Evolutionary conservation across 2,797 vertebrate species (phyloP).

Genomic region (Acridotheres tristis): DNA sequence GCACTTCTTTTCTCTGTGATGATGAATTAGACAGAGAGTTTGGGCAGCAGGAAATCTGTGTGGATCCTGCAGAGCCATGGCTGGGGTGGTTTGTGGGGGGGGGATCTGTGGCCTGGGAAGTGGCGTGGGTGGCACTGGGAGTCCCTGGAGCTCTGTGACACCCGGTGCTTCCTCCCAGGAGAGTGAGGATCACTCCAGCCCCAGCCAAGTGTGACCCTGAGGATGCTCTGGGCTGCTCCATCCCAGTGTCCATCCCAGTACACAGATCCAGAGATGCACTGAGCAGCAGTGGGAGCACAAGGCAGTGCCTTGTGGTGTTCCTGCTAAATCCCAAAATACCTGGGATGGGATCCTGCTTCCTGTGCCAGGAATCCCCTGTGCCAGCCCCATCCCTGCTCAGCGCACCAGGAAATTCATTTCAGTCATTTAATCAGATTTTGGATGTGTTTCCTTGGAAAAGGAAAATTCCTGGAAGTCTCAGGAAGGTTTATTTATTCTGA

Average conservation of each 20-base stretch:
- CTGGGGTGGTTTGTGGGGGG: not conserved
- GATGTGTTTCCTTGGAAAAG: not conserved
- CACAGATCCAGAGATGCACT: accelerated
- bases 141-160: not conserved
- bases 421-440: not conserved
- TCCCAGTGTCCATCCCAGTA: not conserved
- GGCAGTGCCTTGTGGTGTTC: not conserved
- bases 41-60: not conserved
- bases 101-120: not conserved
- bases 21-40: not conserved
- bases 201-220: not conserved
- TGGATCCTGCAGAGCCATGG: not conserved
- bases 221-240: not conserved
- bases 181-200: not conserved
- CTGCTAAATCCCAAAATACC: not conserved
- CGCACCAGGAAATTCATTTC: not conserved
- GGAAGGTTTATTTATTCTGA: not conserved
- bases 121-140: not conserved
- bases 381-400: not conserved
- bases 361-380: not conserved
- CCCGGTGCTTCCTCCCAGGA: not conserved
- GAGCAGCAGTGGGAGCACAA: not conserved
- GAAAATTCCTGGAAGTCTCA: not conserved
- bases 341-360: not conserved
- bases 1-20: not conserved